A percentile compares a stretch with the other conserved stretches of the same genome.
phyloP scores from a whole-genome alignment of 2,888 invertebrate species.

The Thyatira batis region DNA sequence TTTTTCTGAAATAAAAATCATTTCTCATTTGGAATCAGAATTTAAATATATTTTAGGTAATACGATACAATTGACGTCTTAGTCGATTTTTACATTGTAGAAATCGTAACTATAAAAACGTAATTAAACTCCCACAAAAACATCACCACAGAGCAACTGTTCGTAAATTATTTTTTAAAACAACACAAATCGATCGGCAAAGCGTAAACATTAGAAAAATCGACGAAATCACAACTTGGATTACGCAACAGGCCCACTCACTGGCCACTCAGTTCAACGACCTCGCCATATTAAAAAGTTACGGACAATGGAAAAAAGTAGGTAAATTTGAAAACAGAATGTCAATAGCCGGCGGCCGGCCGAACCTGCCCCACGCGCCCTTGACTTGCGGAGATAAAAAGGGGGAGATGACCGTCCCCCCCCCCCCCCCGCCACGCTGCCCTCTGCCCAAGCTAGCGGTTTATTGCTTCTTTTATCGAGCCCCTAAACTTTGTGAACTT shows the following conservation, averaged over 20 bases:
- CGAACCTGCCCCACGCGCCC: conserved; percentile 81
- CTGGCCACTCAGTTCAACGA: conserved; percentile 71
- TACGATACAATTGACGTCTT: background rate
- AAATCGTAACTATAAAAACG: background rate
- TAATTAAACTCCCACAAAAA: background rate
- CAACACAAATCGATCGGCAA: background rate
- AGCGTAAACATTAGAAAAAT: conserved; percentile 35
- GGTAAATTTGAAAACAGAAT: conserved; percentile 81
- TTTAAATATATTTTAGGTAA: no score
- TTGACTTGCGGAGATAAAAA: conserved; percentile 80
- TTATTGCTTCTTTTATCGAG: conserved; percentile 67
- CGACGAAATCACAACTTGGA: conserved; percentile 40
- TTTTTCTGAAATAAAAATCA: no score
- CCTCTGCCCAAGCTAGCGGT: conserved; percentile 63
- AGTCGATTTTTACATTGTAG: background rate
- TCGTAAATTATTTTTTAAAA: background rate
- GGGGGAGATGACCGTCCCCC: conserved; percentile 75
- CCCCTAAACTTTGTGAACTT: conserved; percentile 47
- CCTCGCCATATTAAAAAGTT: conserved; percentile 76
- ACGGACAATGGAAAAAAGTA: conserved; percentile 79
- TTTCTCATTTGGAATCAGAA: no score
- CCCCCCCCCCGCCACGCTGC: conserved; percentile 40
- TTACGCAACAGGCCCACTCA: conserved; percentile 55
- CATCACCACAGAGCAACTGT: background rate
- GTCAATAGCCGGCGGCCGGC: conserved; percentile 80